These are phyloP conservation scores for Umimayanthus kanabou DNA, from an alignment of 92 coral and sea anemone species.

Conservation along the genomic window DNA sequence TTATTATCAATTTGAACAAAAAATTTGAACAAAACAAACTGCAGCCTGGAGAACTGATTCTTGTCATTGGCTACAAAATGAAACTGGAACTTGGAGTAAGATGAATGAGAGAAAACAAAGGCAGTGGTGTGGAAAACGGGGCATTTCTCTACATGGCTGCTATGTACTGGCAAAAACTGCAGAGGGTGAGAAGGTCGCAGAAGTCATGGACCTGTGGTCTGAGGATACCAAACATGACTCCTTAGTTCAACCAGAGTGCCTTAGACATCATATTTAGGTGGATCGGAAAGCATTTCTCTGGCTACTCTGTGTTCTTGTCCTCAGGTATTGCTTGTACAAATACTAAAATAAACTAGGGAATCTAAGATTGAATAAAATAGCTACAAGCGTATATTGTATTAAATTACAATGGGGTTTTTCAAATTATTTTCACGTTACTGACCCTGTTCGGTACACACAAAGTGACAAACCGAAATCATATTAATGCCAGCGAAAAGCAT, in stretches of 20 bases:
- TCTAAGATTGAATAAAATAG: too few relatives aligned
- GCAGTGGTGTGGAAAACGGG: slow-evolving; percentile 17
- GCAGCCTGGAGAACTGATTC: neutral
- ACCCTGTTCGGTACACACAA: too few relatives aligned
- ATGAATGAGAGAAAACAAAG: slow-evolving; percentile 11
- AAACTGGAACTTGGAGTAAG: slow-evolving; percentile 22
- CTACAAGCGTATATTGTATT: too few relatives aligned
- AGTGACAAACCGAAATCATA: too few relatives aligned
- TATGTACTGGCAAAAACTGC: neutral
- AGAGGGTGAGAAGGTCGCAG: neutral
- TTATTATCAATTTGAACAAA: neutral
- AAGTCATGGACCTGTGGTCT: neutral
- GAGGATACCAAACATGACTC: neutral
- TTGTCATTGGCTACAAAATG: slow-evolving; percentile 19
- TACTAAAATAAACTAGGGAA: too few relatives aligned
- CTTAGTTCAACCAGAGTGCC: neutral
- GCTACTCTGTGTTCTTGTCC: neutral
- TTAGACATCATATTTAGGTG: neutral
- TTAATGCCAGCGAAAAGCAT: too few relatives aligned
- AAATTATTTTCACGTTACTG: too few relatives aligned
- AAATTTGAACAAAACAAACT: neutral
- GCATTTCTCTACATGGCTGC: slow-evolving; percentile 28
- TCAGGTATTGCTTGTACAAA: neutral
- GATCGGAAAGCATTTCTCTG: neutral
- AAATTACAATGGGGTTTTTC: too few relatives aligned